Base-by-base conservation (phyloP, 2,888 invertebrate genomes). In the Entomobrya proxima region DNA sequence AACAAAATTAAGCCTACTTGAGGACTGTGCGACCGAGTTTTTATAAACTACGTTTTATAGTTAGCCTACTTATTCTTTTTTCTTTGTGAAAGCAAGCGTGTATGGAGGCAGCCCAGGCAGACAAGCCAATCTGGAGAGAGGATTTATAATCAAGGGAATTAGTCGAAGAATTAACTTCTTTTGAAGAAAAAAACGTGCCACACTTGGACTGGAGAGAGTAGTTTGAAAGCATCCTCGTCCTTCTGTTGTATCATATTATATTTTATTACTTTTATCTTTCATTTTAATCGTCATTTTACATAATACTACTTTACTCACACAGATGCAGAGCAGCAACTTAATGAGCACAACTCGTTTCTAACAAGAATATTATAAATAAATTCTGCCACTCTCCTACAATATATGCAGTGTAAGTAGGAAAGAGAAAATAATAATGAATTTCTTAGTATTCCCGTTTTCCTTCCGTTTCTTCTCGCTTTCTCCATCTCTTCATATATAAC, bases 341-440 rank as follows among this genome's bases (percentile, higher is more conserved):
- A 58, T 30, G 27, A 55, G 55, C 11, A 5, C 21, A 2, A 7
- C 21, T 3, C 13, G 55, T 27, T 4, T 13, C 40, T 61, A 21
- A 7, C 15, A 11, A 35, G 64, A 64, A 35, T 35, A 55, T 55
- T 55, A 55, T 55, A 55, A 7, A 11, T 1, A 55, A 27, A 21
- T 18, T 47, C 47, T 47, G 44, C 47, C 58, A n/a, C n/a, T n/a
- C n/a, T n/a, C n/a, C n/a, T 18, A 47, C 21, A 50, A 50, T 52
- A 21, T 52, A 27, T n/a, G n/a, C n/a, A n/a, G n/a, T n/a, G 27
- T 64, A 32, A 64, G 15, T 64, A 64, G 64, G 13, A 64, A 78
- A 50, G 24, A n/a, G 50, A 64, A 81, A 74, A 72, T 21, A 24
- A 75, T 52, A 50, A 83, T 83, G 52, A 76, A 76, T 83, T 76